Evolutionary conservation across 1,140 invertebrate species (phyloP).

Genomic region (Trissolcus basalis): DNA sequence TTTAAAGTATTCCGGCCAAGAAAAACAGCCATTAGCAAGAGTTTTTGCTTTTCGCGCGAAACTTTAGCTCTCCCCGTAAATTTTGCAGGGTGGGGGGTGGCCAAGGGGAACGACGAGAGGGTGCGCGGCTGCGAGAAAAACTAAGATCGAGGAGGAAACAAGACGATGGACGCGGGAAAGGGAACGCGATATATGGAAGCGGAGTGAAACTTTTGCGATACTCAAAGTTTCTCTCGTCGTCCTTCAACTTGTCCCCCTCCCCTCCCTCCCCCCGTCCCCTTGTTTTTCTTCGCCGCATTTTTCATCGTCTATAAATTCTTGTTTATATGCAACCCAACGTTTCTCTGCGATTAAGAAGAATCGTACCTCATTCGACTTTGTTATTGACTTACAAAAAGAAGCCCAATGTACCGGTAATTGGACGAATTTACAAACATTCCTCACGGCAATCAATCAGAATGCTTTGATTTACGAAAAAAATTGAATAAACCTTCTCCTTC

Average conservation of each 20-base stretch:
- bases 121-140: constrained; percentile 44
- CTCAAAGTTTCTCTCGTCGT: constrained; percentile 64
- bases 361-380: constrained; percentile 44
- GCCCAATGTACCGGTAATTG: constrained; percentile 18
- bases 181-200: constrained; percentile 49
- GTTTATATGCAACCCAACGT: constrained; percentile 74
- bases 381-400: constrained; percentile 33
- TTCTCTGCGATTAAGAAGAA: constrained; percentile 69
- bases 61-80: constrained; percentile 73
- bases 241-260: constrained; percentile 20
- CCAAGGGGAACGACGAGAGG: constrained; percentile 9
- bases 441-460: constrained; percentile 11
- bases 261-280: neutral
- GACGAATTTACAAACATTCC: constrained; percentile 31
- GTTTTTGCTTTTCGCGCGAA: constrained; percentile 75
- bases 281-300: constrained; percentile 63
- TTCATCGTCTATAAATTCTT: constrained; percentile 75
- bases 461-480: constrained; percentile 11
- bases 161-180: constrained; percentile 17
- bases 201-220: constrained; percentile 67
- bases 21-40: constrained; percentile 76
- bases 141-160: constrained; percentile 16
- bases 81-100: constrained; percentile 52
- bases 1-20: constrained; percentile 74
- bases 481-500: too few species aligned